phyloP scores from a whole-genome alignment of 2,888 invertebrate species.

The Andrena minutula region DNA sequence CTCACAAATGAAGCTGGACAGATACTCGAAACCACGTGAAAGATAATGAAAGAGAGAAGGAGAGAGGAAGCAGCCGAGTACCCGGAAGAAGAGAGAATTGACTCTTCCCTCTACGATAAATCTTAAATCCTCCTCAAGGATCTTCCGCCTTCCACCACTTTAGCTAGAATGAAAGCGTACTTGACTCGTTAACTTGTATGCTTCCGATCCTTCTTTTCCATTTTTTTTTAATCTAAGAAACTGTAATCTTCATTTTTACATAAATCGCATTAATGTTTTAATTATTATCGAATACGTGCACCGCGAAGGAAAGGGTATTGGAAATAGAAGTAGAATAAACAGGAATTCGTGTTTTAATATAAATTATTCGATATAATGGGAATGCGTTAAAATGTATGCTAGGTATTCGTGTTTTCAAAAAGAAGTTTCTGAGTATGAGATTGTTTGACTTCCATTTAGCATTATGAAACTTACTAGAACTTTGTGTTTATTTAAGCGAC shows the following conservation, averaged over 20 bases:
- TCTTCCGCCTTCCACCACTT: slow-evolving; percentile 70
- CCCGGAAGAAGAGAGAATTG: slow-evolving; percentile 62
- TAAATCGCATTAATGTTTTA: not conserved
- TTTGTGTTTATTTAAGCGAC: not conserved
- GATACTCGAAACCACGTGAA: slow-evolving; percentile 39
- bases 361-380: too few relatives aligned
- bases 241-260: too few relatives aligned
- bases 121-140: slow-evolving; percentile 76
- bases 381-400: too few relatives aligned
- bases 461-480: not conserved
- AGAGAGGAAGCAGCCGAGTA: slow-evolving; percentile 39
- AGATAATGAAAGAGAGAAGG: slow-evolving; percentile 39
- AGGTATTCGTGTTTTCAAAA: too few relatives aligned
- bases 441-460: not conserved
- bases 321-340: too few relatives aligned
- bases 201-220: not conserved
- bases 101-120: slow-evolving; percentile 70
- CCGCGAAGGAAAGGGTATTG: too few relatives aligned
- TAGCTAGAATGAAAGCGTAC: slow-evolving; percentile 24
- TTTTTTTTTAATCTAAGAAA: not conserved
- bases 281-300: not conserved
- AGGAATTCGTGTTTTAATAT: not conserved
- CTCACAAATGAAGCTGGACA: slow-evolving; percentile 19
- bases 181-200: slow-evolving; percentile 13
- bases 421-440: too few relatives aligned